These are phyloP conservation scores for Heteractis magnifica DNA, from an alignment of 92 coral and sea anemone species.

Conservation along the genomic window DNA sequence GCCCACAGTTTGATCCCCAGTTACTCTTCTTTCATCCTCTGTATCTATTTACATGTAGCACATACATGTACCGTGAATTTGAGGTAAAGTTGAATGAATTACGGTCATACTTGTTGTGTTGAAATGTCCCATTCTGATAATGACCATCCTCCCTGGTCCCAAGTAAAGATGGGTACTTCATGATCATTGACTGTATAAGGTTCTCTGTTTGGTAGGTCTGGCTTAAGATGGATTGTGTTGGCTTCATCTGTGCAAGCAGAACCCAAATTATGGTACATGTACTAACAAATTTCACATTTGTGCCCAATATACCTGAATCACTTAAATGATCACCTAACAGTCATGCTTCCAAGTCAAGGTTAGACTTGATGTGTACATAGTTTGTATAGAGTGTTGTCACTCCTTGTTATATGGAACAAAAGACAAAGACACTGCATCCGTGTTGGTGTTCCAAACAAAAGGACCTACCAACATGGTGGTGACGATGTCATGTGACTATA, in stretches of 20 bases:
- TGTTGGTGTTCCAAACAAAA: too few species aligned
- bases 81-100: background rate
- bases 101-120: constrained; percentile 70
- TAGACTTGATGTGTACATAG: too few species aligned
- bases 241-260: constrained; percentile 69
- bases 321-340: too few species aligned
- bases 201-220: constrained; percentile 55
- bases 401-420: too few species aligned
- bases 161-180: constrained; percentile 93
- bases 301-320: background rate
- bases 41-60: constrained; percentile 7
- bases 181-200: constrained; percentile 75
- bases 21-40: too few species aligned
- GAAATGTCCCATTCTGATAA: constrained; percentile 91
- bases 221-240: constrained; percentile 85
- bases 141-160: constrained; percentile 71
- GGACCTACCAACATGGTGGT: too few species aligned
- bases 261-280: background rate
- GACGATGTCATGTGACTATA: too few species aligned
- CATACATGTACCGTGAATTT: too few species aligned
- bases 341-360: background rate
- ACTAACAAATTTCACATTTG: background rate
- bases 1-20: too few species aligned
- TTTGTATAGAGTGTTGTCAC: too few species aligned
- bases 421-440: too few species aligned